These are phyloP conservation scores for Halocaridina rubra DNA, from an alignment of 2,888 invertebrate species.

Conservation along the genomic window DNA sequence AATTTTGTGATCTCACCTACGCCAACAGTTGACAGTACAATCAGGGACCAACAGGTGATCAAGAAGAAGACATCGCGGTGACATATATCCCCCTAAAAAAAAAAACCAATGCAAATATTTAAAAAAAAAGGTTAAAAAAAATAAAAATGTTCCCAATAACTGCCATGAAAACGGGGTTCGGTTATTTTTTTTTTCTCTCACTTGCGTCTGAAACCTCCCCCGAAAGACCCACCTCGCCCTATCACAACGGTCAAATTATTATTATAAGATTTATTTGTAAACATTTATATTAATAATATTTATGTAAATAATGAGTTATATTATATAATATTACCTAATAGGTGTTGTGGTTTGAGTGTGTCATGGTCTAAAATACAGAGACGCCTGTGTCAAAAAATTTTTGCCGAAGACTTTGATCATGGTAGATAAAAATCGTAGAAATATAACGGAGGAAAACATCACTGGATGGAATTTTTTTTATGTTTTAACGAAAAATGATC, in stretches of 20 bases:
- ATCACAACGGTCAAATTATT: conserved; percentile 38
- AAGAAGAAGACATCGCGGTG: conserved; percentile 14
- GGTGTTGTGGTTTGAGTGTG: conserved; percentile 44
- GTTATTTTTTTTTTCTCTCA: too few relatives aligned
- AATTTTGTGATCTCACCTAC: conserved; percentile 44
- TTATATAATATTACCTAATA: conserved; percentile 48
- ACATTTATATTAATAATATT: conserved; percentile 58
- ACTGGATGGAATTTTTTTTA: neutral
- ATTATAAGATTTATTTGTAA: conserved; percentile 52
- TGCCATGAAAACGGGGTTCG: conserved; percentile 9
- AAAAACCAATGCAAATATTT: neutral
- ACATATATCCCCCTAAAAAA: conserved; percentile 12
- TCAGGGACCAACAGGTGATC: conserved; percentile 54
- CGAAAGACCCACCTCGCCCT: conserved; percentile 13
- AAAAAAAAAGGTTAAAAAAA: too few relatives aligned
- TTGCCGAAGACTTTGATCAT: neutral
- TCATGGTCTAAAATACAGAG: neutral
- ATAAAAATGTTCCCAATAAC: too few relatives aligned
- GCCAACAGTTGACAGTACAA: conserved; percentile 55
- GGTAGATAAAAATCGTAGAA: neutral
- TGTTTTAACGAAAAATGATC: conserved; percentile 5
- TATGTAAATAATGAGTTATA: conserved; percentile 56
- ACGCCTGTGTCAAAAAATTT: neutral
- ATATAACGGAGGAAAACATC: neutral
- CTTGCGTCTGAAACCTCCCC: too few relatives aligned